These are phyloP conservation scores for Sceliomorpha sp. DNA, from an alignment of 2,888 invertebrate species.

Conservation along the genomic window DNA sequence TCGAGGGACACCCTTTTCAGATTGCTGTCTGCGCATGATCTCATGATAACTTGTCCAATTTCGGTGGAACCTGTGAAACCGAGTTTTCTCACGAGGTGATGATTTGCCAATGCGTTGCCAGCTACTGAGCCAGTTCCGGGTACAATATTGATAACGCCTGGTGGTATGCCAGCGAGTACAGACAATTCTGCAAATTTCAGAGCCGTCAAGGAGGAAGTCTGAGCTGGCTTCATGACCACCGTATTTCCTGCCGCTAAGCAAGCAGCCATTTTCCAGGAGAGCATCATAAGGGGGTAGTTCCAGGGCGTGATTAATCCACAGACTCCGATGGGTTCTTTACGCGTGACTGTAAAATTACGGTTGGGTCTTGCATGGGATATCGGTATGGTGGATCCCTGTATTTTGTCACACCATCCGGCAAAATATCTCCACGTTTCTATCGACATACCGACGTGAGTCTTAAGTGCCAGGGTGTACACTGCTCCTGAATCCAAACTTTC, in stretches of 20 bases:
- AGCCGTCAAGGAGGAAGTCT: constrained; percentile 94
- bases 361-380: constrained; percentile 96
- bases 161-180: constrained; percentile 94
- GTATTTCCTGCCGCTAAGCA: constrained; percentile 98
- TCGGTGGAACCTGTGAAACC: constrained; percentile 98
- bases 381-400: constrained; percentile 94
- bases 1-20: constrained; percentile 97
- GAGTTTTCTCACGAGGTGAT: constrained; percentile 92
- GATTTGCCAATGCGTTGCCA: constrained; percentile 93
- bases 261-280: constrained; percentile 99
- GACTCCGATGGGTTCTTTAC: constrained; percentile 95
- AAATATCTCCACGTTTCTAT: constrained; percentile 98
- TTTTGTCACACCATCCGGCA: constrained; percentile 98
- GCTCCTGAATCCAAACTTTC: constrained; percentile 97
- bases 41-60: constrained; percentile 95
- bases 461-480: constrained; percentile 96
- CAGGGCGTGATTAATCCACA: constrained; percentile 96
- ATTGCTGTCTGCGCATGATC: constrained; percentile 92
- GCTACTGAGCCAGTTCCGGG: constrained; percentile 89
- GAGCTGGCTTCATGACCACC: constrained; percentile 97
- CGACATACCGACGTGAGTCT: constrained; percentile 98
- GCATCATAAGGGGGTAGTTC: constrained; percentile 99
- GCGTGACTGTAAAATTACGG: constrained; percentile 92
- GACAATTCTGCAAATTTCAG: constrained; percentile 96
- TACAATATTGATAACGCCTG: constrained; percentile 96